Evolutionary conservation across 2,888 invertebrate genomes (phyloP).

Genomic region (Acleris cristana): DNA sequence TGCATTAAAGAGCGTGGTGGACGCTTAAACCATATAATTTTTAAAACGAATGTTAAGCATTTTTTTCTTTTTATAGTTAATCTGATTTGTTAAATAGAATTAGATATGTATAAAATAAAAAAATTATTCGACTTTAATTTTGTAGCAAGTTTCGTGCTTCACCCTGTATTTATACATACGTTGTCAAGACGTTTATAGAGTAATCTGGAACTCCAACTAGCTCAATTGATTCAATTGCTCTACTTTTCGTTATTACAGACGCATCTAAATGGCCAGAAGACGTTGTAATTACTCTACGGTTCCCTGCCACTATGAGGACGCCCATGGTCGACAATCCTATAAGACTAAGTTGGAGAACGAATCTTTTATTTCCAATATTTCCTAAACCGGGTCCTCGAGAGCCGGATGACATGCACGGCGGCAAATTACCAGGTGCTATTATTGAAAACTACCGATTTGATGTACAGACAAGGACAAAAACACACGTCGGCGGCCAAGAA

Average conservation of each 20-base stretch:
- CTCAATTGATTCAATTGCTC: slow-evolving; percentile 2
- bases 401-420: slow-evolving; percentile 71
- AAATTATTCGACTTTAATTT: too few relatives aligned
- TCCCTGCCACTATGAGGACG: slow-evolving; percentile 86
- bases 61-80: too few relatives aligned
- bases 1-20: too few relatives aligned
- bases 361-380: slow-evolving; percentile 86
- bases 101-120: too few relatives aligned
- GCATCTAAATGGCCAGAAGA: slow-evolving; percentile 77
- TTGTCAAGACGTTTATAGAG: too few relatives aligned
- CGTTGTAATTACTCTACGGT: slow-evolving; percentile 83
- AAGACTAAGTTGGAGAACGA: slow-evolving; percentile 87
- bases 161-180: too few relatives aligned
- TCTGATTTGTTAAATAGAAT: too few relatives aligned
- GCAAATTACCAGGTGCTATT: slow-evolving; percentile 81
- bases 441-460: not conserved
- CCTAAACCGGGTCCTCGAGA: slow-evolving; percentile 88
- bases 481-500: too few relatives aligned
- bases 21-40: too few relatives aligned
- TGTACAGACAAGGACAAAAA: not conserved
- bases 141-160: too few relatives aligned
- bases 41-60: too few relatives aligned
- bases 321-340: slow-evolving; percentile 71
- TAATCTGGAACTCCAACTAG: too few relatives aligned
- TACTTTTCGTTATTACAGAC: slow-evolving; percentile 51